Percentiles rank a stretch among this genome's conserved stretches.
Conservation (phyloP, 2,888 invertebrate genomes). For the Camptogramma bilineatum region DNA sequence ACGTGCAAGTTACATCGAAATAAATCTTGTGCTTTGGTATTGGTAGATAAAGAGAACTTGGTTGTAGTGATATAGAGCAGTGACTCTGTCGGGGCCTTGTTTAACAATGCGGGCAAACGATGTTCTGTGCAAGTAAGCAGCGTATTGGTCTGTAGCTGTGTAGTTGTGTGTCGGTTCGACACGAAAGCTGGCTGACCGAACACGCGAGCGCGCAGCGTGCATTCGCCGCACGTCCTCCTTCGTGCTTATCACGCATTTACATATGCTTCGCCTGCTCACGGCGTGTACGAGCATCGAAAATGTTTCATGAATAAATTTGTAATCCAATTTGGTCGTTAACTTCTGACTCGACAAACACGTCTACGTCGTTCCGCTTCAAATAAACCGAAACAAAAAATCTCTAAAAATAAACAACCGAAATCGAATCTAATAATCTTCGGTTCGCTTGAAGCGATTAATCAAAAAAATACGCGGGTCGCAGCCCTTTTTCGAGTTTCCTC, state of each 20-base stretch:
- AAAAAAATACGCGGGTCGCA: constrained; percentile 79
- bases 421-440: constrained; percentile 73
- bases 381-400: constrained; percentile 66
- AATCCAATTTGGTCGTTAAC: constrained; percentile 80
- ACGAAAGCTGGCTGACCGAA: constrained; percentile 25
- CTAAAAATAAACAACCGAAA: constrained; percentile 62
- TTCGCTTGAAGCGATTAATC: constrained; percentile 75
- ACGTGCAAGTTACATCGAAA: constrained; percentile 12
- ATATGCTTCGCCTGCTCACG: constrained; percentile 76
- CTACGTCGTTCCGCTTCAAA: constrained; percentile 59
- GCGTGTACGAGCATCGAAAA: constrained; percentile 80
- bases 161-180: constrained; percentile 27
- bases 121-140: constrained; percentile 46
- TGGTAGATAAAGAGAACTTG: constrained; percentile 11
- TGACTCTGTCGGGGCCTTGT: constrained; percentile 58
- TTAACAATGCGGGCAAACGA: constrained; percentile 63
- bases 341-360: constrained; percentile 69
- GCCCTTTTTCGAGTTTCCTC: constrained; percentile 85
- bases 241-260: constrained; percentile 82
- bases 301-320: constrained; percentile 84
- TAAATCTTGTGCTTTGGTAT: constrained; percentile 10
- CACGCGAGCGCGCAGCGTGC: constrained; percentile 52
- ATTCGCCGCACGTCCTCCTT: constrained; percentile 66
- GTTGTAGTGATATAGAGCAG: constrained; percentile 29
- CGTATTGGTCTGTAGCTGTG: constrained; percentile 29